These are phyloP conservation scores for Pyrgus malvae DNA, from an alignment of 2,888 invertebrate genomes.

Conservation along the genomic window DNA sequence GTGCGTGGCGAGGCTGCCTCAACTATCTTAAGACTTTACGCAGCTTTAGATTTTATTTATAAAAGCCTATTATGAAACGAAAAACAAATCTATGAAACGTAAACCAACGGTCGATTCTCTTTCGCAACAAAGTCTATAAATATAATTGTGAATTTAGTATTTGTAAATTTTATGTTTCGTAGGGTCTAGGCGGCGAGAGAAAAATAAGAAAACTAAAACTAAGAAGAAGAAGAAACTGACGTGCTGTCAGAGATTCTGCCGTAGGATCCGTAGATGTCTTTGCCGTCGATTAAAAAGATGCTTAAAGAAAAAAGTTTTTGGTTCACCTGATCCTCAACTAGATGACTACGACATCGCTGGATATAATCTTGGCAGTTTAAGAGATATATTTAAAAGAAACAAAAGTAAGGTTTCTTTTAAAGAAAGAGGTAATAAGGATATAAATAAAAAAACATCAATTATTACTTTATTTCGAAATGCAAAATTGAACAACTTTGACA, in stretches of 20 bases:
- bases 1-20: too few relatives aligned
- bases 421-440: not conserved
- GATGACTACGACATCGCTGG: constrained; percentile 41
- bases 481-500: not conserved
- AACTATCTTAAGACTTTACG: too few relatives aligned
- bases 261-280: constrained; percentile 38
- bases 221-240: constrained; percentile 30
- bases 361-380: constrained; percentile 38
- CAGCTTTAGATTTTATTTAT: too few relatives aligned
- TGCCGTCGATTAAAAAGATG: constrained; percentile 40
- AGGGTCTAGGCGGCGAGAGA: not conserved
- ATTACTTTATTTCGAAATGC: constrained; percentile 40
- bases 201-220: constrained; percentile 26
- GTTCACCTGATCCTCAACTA: constrained; percentile 36
- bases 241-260: constrained; percentile 32
- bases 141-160: not conserved
- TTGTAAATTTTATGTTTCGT: not conserved
- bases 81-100: too few relatives aligned
- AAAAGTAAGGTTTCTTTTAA: constrained; percentile 13
- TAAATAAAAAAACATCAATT: constrained; percentile 26
- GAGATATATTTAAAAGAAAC: constrained; percentile 36
- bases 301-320: constrained; percentile 42
- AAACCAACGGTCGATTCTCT: too few relatives aligned
- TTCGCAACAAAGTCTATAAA: too few relatives aligned
- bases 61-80: too few relatives aligned